Base-by-base conservation (phyloP, 2,113 vertebrate genomes). In the Nothobranchius furzeri region DNA sequence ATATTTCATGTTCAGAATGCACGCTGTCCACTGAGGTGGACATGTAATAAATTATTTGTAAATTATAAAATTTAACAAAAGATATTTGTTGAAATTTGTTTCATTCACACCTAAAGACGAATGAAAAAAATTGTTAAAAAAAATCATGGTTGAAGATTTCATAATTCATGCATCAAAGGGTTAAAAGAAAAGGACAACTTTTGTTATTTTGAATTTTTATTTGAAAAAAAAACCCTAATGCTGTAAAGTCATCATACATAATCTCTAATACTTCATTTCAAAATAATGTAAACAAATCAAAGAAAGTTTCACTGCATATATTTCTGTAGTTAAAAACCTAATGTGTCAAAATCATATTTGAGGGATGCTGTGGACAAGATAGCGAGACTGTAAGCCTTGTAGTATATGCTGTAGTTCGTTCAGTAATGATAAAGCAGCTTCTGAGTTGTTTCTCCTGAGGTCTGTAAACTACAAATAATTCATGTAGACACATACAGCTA, bases 211-310 rank as follows among this genome's bases (percentile, higher is more conserved):
- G 25, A 57, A 68, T 12, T 54, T 84, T 84, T 86, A 82, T 75
- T 77, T 12, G 70, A 61, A 59, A 36, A 42, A 75, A 70, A 71
- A 85, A 85, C 81, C 82, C 68, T 66, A 78, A 58, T n/a, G 15
- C 46, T 71, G 15, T 56, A 64, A 61, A 52, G 17, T 17, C 0
- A 36, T 67, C 12, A 81, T 52, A 84, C 64, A 24, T 59, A 75
- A 69, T 9, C 13, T 17, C 37, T 13, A 35, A 36, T 24, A 59
- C 17, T 6, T 67, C n/a, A 69, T 52, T 73, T 4, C 10, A 40
- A n/a, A 58, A 63, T 73, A 75, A 54, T 56, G 20, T 13, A 6
- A 45, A 24, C 30, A 53, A 40, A 60, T 58, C 13, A 30, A 30
- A 30, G 30, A 30, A 30, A 30, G 30, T 30, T 30, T 3, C 30